Base-by-base conservation (phyloP, 2,888 invertebrate species). In the Aspidapion aeneum region DNA sequence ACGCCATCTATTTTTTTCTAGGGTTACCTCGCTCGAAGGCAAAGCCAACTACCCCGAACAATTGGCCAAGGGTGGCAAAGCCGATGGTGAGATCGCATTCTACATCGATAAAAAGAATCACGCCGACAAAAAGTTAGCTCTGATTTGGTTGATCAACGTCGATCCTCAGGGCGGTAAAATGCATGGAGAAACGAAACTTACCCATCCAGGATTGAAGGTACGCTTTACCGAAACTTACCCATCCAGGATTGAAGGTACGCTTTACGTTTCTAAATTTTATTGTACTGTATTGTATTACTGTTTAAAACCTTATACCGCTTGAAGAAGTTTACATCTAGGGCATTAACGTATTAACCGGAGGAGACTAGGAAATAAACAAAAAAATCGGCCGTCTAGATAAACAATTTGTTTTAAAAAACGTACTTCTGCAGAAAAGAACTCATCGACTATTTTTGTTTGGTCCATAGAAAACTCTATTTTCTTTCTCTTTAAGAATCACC, bases 31-130 rank as follows among this genome's bases (percentile, higher is more conserved):
- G 0, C 72, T 89, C 1, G 89, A 91, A 73, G 81, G 84, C 0
- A 74, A 74, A 21, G 59, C 70, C 9, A 70, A 71, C 19, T 62
- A 61, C 17, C 68, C 69, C 0, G 63, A 68, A 67, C 66, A 78
- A 66, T 70, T 74, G 18, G 78, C 76, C 59, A 74, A 78, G 19
- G 77, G 78, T 2, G 89, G 89, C 68, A 85, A 86, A 21, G 82
- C 87, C 68, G 85, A 85, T 60, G 83, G 86, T 9, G 90, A 90
- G 59, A 71, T 87, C 2, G 81, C 82, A 7, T 80, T 91, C 51
- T 90, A 89, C 75, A 78, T 90, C 59, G 89, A 93, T 80, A 90
- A 90, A 75, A 86, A 85, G 72, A 84, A 84, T 60, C 86, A 87
- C 68, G 90, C 90, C 0, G 83, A 86, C n/a, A 86, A 88, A 69